phyloP scores from a whole-genome alignment of 2,113 vertebrate species.

The Procavia capensis region DNA sequence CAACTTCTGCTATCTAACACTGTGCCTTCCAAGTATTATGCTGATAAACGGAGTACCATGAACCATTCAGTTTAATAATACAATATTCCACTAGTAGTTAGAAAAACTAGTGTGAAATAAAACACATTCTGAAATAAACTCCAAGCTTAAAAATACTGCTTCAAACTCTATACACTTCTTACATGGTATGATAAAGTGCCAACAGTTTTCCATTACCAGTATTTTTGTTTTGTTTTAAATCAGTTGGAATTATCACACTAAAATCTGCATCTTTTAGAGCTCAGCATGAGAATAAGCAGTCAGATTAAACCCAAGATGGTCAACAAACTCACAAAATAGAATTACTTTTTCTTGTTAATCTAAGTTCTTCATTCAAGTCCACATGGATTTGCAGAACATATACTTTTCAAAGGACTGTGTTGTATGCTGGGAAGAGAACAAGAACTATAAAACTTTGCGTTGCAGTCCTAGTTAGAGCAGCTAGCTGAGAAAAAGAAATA shows the following conservation, averaged over 20 bases:
- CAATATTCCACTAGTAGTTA: slow-evolving; percentile 60
- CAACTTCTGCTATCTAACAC: slow-evolving; percentile 39
- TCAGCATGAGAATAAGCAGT: slow-evolving; percentile 51
- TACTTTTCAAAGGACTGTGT: background rate
- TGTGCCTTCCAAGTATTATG: slow-evolving; percentile 47
- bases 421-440: slow-evolving; percentile 35
- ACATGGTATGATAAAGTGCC: slow-evolving; percentile 61
- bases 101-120: slow-evolving; percentile 70
- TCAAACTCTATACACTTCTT: slow-evolving; percentile 57
- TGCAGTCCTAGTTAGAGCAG: too few relatives aligned
- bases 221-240: slow-evolving; percentile 61
- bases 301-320: slow-evolving; percentile 51
- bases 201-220: slow-evolving; percentile 26
- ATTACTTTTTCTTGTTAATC: slow-evolving; percentile 53
- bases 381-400: slow-evolving; percentile 9
- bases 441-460: background rate
- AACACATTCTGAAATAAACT: slow-evolving; percentile 69
- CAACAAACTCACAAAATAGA: slow-evolving; percentile 6
- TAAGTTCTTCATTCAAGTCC: slow-evolving; percentile 39
- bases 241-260: slow-evolving; percentile 26
- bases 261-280: slow-evolving; percentile 61
- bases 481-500: too few relatives aligned
- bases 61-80: slow-evolving; percentile 65
- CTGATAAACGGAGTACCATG: slow-evolving; percentile 54
- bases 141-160: slow-evolving; percentile 62